Evolutionary conservation across 1,140 invertebrate genomes (phyloP), one percentile per base, ranked within the genome.

Genomic region (Meloidogyne floridensis): DNA sequence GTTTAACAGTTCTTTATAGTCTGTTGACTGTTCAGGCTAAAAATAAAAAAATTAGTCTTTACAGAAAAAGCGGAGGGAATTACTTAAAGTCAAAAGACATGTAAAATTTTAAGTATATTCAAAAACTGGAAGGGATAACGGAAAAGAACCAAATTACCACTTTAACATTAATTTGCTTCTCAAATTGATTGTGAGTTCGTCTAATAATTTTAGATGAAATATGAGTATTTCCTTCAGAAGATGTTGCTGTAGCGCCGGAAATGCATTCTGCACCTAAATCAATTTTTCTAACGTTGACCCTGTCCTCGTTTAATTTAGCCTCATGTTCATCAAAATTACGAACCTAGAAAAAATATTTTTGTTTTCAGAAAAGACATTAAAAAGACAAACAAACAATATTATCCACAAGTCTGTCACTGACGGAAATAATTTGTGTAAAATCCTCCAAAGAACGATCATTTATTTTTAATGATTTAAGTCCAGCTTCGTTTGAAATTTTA

Each of bases 21-120:
- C 94, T n/a, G 94, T 92, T 2, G 94, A 93, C 7, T 91, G 92
- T 81, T 94, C 93, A 10, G 93, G 86, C 8, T 94, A 98, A 0
- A 93, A 65, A 92, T 90, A 69, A 42, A 15, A 73, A 80, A 77
- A 59, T 77, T 7, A 81, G 11, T n/a, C 82, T 81, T 32, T 53
- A 32, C 2, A 32, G n/a, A n/a, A n/a, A 47, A 32, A 56, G 32
- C 32, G 2, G n/a, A 0, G 9, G 42, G 42, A 43, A 20, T 75
- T 75, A 6, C 73, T n/a, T 11, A 2, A n/a, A 77, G 90, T 10
- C 93, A 91, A 43, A 92, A 93, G 87, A 94, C 95, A 59, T 92
- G 91, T 71, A 94, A 91, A 87, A 94, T 94, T 2, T 94, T 94
- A 42, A 93, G 92, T 84, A 92, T 91, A 3, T 47, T 72, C 81